Percentiles rank a stretch among this genome's conserved stretches.
phyloP scores from a whole-genome alignment of 2,113 vertebrate genomes.

The Burhinus bistriatus region DNA sequence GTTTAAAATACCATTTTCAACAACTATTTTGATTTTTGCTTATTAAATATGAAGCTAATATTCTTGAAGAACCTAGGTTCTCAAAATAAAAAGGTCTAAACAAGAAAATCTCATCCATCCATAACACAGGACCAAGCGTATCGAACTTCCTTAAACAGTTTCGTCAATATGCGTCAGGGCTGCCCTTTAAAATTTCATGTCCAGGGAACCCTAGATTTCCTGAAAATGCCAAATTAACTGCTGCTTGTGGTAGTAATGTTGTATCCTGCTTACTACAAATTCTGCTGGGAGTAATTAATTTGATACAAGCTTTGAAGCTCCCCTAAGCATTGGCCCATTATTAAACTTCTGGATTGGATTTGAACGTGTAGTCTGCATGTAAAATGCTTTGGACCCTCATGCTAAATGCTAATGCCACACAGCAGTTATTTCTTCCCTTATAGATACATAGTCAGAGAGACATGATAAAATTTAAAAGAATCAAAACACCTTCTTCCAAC shows the following conservation, averaged over 20 bases:
- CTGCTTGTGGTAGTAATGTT: background rate
- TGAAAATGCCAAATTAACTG: background rate
- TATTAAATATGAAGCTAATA: background rate
- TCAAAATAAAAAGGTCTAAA: background rate
- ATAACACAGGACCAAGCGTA: rapidly evolving
- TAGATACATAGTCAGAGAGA: background rate
- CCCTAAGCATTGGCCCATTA: background rate
- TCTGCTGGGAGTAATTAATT: background rate
- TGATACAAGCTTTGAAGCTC: background rate
- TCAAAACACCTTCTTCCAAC: background rate
- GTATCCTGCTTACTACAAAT: background rate
- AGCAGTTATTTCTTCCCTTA: background rate
- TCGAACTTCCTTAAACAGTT: background rate
- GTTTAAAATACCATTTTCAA: background rate
- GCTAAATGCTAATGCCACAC: background rate
- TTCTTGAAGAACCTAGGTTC: background rate
- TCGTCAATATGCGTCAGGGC: background rate
- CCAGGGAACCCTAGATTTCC: background rate
- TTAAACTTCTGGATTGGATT: background rate
- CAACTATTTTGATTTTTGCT: background rate
- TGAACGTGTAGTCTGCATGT: background rate
- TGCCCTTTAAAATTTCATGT: background rate
- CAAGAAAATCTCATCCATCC: background rate
- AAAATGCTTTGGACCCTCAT: background rate
- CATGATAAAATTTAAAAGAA: background rate